Evolutionary conservation across 2,888 invertebrate genomes (phyloP).

Genomic region (Drosophila antonietae): DNA sequence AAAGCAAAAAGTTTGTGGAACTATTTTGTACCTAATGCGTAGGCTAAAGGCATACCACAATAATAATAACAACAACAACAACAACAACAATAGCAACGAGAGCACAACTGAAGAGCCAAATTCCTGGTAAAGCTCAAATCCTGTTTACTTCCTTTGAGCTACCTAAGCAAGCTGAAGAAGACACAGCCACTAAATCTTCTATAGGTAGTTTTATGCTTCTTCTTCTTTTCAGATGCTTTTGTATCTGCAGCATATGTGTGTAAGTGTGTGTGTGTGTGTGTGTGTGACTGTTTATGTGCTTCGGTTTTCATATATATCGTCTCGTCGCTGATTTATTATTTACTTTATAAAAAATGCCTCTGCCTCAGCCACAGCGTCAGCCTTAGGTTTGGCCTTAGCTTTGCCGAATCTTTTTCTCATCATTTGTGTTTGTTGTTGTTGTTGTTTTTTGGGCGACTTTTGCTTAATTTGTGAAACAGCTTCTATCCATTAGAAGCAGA

Average conservation of each 20-base stretch:
- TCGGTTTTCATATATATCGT: constrained; percentile 72
- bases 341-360: constrained; percentile 69
- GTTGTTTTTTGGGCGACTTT: constrained; percentile 32
- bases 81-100: constrained; percentile 21
- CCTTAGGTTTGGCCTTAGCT: constrained; percentile 24
- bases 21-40: constrained; percentile 53
- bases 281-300: constrained; percentile 45
- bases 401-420: constrained; percentile 49
- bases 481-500: constrained; percentile 59
- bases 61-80: constrained; percentile 13
- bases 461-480: constrained; percentile 57
- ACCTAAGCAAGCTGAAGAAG: constrained; percentile 70
- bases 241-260: constrained; percentile 21
- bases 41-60: constrained; percentile 29
- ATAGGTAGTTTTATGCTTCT: constrained; percentile 46
- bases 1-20: constrained; percentile 26
- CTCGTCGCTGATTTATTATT: constrained; percentile 73
- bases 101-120: constrained; percentile 43
- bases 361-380: constrained; percentile 9
- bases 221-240: constrained; percentile 26
- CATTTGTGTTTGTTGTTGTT: constrained; percentile 34
- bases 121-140: constrained; percentile 76
- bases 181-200: constrained; percentile 72
- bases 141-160: constrained; percentile 77
- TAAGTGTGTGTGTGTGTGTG: constrained; percentile 23